Percentiles rank a stretch among this genome's conserved stretches.
Evolutionary conservation across 1,140 invertebrate genomes (phyloP).

Genomic region (Megathymus violae): DNA sequence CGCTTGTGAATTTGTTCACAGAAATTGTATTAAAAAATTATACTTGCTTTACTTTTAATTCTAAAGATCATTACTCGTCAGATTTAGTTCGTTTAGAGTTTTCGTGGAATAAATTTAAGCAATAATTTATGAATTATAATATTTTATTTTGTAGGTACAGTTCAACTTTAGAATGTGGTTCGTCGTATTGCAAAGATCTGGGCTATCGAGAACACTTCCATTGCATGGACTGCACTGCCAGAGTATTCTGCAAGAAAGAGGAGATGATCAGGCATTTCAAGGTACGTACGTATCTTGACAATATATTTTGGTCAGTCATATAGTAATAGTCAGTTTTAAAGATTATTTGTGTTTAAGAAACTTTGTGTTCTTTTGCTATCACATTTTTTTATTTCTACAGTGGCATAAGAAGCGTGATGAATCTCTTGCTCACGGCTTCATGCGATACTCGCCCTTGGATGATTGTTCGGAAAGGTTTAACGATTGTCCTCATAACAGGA

Average conservation of each 20-base stretch:
- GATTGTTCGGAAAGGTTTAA: constrained; percentile 91
- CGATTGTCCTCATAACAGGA: constrained; percentile 96
- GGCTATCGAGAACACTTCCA: constrained; percentile 98
- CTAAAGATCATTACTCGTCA: constrained; percentile 14
- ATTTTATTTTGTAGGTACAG: constrained; percentile 76
- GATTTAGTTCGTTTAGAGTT: constrained; percentile 13
- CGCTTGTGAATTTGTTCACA: constrained; percentile 16
- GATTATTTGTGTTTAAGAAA: too few relatives aligned
- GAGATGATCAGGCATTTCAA: constrained; percentile 98
- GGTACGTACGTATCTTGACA: too few relatives aligned
- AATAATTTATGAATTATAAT: not conserved
- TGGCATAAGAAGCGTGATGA: constrained; percentile 99
- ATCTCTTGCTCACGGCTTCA: constrained; percentile 97
- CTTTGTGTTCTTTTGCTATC: constrained; percentile 9
- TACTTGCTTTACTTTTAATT: constrained; percentile 9
- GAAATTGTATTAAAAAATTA: constrained; percentile 21
- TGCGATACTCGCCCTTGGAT: constrained; percentile 95
- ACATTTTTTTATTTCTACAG: constrained; percentile 82
- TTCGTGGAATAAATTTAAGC: not conserved
- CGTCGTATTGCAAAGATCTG: constrained; percentile 90
- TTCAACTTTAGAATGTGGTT: constrained; percentile 91
- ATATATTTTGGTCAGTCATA: too few relatives aligned
- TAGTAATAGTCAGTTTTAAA: too few relatives aligned
- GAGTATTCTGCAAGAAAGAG: constrained; percentile 98
- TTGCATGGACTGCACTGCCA: constrained; percentile 94